A percentile compares a stretch with the other conserved stretches of the same genome.
Evolutionary conservation across 2,888 invertebrate species (phyloP).

Genomic region (Tuta absoluta): DNA sequence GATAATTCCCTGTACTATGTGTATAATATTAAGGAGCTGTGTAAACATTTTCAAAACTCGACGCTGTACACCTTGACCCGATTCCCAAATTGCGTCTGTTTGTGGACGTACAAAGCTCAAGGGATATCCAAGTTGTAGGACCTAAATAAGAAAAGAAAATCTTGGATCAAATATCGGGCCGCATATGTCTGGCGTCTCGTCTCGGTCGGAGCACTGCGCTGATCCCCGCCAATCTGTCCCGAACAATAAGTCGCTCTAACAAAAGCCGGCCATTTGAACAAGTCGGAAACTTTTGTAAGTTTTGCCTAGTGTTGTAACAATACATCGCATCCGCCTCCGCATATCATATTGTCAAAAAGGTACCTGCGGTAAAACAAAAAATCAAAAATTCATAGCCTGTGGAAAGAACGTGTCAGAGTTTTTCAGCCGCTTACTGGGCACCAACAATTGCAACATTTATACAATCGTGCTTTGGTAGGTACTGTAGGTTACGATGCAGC

Average conservation of each 20-base stretch:
- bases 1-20: too few species aligned
- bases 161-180: slow-evolving; percentile 20
- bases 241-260: slow-evolving; percentile 80
- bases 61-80: not conserved
- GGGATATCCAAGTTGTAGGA: not conserved
- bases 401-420: too few species aligned
- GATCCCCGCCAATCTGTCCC: slow-evolving; percentile 79
- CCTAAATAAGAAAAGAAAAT: slow-evolving; percentile 10
- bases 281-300: slow-evolving; percentile 80
- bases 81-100: slow-evolving; percentile 12
- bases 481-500: too few species aligned
- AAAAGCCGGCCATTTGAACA: slow-evolving; percentile 80
- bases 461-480: too few species aligned
- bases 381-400: too few species aligned
- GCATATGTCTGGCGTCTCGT: slow-evolving; percentile 50
- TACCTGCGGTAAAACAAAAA: too few species aligned
- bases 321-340: too few species aligned
- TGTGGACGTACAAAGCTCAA: slow-evolving; percentile 4
- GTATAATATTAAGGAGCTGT: not conserved
- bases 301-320: too few species aligned
- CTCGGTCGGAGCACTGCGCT: slow-evolving; percentile 53
- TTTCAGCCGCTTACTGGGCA: too few species aligned
- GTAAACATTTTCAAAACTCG: not conserved
- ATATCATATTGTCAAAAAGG: too few species aligned
- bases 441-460: too few species aligned